A percentile compares a stretch with the other conserved stretches of the same genome.
phyloP scores from a whole-genome alignment of 2,113 vertebrate genomes.

The Dolichotis patagonum region DNA sequence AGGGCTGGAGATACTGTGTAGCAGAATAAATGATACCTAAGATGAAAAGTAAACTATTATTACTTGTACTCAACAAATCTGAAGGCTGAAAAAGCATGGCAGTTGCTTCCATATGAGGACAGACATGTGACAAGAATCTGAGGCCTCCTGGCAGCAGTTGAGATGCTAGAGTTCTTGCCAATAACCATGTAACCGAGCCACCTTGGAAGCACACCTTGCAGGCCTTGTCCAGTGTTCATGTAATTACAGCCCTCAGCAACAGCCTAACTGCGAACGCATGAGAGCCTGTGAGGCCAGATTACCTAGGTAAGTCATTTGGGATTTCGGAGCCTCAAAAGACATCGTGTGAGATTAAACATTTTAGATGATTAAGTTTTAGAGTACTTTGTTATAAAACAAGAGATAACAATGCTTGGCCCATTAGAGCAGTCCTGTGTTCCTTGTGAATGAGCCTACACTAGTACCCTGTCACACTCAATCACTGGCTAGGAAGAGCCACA shows the following conservation, averaged over 20 bases:
- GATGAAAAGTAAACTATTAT: neutral
- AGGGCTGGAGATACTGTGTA: neutral
- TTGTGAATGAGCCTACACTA: neutral
- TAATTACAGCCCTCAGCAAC: neutral
- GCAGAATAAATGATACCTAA: constrained; percentile 23
- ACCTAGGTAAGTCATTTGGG: neutral
- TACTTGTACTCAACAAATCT: neutral
- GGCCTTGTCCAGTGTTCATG: neutral
- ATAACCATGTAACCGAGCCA: neutral
- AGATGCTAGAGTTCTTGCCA: neutral
- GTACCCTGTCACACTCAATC: neutral
- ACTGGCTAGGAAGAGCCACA: neutral
- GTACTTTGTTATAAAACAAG: neutral
- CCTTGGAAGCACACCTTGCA: neutral
- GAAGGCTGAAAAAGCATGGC: neutral
- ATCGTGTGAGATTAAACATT: neutral
- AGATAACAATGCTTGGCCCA: neutral
- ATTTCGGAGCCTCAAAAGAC: neutral
- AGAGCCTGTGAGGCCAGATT: neutral
- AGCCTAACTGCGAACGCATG: neutral
- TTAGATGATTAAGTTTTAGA: neutral
- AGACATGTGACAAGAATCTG: neutral
- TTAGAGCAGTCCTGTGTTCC: neutral
- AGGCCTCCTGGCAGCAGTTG: neutral
- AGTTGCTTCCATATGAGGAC: neutral